Evolutionary conservation across 2,888 invertebrate species (phyloP).

Genomic region (Eupsilia transversa): DNA sequence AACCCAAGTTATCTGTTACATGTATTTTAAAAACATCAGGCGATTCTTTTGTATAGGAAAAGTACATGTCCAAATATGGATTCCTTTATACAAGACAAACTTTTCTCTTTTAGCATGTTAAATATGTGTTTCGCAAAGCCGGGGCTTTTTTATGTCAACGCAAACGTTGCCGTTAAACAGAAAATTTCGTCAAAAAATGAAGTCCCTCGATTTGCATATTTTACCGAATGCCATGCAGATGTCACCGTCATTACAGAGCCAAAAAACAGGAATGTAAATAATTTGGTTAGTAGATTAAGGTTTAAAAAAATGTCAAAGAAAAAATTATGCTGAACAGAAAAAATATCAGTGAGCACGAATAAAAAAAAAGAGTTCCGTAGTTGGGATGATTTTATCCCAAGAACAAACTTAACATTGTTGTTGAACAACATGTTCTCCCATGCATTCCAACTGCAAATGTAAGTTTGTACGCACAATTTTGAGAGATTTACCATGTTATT

Average conservation of each 20-base stretch:
- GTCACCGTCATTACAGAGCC: slow-evolving; percentile 10
- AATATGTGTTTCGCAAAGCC: slow-evolving; percentile 44
- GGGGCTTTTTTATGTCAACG: slow-evolving; percentile 17
- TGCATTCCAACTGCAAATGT: no score
- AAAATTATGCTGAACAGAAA: neutral
- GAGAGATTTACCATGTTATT: no score
- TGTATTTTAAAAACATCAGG: neutral
- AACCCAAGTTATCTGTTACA: neutral
- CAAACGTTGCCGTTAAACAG: slow-evolving; percentile 29
- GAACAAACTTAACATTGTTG: no score
- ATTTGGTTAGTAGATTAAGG: slow-evolving; percentile 12
- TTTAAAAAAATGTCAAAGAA: neutral
- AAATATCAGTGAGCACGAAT: rapidly evolving
- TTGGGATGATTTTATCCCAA: no score
- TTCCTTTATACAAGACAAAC: slow-evolving; percentile 21
- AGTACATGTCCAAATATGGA: slow-evolving; percentile 26
- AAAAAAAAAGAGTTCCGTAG: no score
- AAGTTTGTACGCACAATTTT: no score
- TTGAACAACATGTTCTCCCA: no score
- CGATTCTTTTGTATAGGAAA: neutral
- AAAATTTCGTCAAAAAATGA: slow-evolving; percentile 27
- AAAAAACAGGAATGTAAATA: slow-evolving; percentile 6
- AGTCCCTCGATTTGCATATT: slow-evolving; percentile 50
- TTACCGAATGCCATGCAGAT: slow-evolving; percentile 45
- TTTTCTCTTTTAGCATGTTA: slow-evolving; percentile 44